Evolutionary conservation across 2,797 vertebrate genomes (phyloP), one percentile per base, ranked within the genome.

Genomic region (Etheostoma nigrum): DNA sequence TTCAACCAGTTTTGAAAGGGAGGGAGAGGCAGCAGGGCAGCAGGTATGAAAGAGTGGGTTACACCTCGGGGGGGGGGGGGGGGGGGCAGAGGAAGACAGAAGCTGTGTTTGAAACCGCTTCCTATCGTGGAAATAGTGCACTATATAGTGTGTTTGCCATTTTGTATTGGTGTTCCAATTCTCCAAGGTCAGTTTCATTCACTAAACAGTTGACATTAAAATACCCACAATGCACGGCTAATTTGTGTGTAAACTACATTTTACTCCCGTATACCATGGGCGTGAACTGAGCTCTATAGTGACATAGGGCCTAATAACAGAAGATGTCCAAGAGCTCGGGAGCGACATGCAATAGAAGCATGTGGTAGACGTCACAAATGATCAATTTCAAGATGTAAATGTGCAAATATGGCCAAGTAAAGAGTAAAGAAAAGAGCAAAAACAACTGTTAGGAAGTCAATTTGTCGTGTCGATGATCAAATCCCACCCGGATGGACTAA

Each of bases 381-480:
- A 36, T 40, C 30, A 16, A 23, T 52, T 65, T 40, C n/a, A 66
- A 9, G 9, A 18, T 25, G 13, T 0, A 0, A 53, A 40, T 18
- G 25, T 42, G 49, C 49, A 53, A 25, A 66, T 25, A 66, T 16
- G 11, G n/a, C 4, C 4, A 1, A 52, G 9, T 14, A 13, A 8
- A 47, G 18, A 16, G 23, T 11, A 3, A 40, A 63, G 57, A 54
- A 74, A 51, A 58, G 27, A 70, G 40, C 40, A 66, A 74, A 55
- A 21, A 15, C 53, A 76, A 72, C 67, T 82, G 72, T 82, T 68
- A 60, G 61, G 80, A 89, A 93, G 88, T 88, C 85, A 90, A 90
- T 94, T 91, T 93, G 79, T 93, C 73, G 90, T 93, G 93, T 91
- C 90, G 83, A 83, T 84, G 81, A 90, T 72, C 70, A 53, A 84